phyloP scores from a whole-genome alignment of 2,797 vertebrate genomes.

The Hemitrygon akajei region DNA sequence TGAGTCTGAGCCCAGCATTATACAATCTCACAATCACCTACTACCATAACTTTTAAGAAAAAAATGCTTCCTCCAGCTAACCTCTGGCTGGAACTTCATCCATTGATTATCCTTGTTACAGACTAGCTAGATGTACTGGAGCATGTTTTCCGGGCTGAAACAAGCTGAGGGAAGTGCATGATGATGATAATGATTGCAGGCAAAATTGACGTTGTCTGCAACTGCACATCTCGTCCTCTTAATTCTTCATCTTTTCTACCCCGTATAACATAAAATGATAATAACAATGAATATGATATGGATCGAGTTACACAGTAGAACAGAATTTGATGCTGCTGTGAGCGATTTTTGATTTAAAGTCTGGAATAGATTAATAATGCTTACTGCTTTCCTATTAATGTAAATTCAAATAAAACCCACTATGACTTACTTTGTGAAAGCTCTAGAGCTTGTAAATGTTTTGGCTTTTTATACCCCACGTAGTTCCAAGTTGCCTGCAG shows the following conservation, averaged over 20 bases:
- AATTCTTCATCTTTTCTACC: not conserved
- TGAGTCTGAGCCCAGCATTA: not conserved
- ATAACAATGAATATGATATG: not conserved
- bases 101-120: not conserved
- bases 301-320: not conserved
- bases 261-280: not conserved
- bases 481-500: not conserved
- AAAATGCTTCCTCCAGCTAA: not conserved
- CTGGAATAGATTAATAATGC: not conserved
- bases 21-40: not conserved
- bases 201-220: not conserved
- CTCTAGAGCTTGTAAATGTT: not conserved
- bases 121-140: not conserved
- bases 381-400: not conserved
- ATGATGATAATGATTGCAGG: not conserved
- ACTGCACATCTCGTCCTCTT: not conserved
- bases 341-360: not conserved
- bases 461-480: not conserved
- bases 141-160: not conserved
- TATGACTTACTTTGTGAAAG: not conserved
- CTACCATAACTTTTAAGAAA: not conserved
- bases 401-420: not conserved
- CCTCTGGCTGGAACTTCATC: not conserved
- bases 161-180: not conserved
- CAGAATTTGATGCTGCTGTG: not conserved